Conservation (phyloP, 2,797 vertebrate species). For the Anas capensis region DNA sequence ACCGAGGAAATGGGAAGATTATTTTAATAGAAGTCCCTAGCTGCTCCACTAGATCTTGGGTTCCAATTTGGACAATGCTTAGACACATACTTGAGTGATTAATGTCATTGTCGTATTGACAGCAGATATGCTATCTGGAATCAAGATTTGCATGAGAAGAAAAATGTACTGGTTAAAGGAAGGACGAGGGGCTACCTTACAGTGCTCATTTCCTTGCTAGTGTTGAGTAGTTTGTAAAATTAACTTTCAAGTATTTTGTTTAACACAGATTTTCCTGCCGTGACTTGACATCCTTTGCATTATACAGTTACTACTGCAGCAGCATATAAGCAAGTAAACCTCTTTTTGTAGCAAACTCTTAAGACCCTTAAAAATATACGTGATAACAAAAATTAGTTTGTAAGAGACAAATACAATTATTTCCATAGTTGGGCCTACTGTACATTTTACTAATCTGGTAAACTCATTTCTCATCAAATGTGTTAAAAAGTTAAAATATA, state of each 20-base stretch:
- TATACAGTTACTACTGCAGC: background rate
- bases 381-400: background rate
- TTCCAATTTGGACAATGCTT: background rate
- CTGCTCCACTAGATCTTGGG: background rate
- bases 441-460: background rate
- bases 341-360: background rate
- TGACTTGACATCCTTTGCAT: background rate
- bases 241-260: background rate
- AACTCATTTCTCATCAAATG: slow-evolving; percentile 17
- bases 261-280: background rate
- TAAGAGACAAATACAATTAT: slow-evolving; percentile 3
- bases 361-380: slow-evolving; percentile 25
- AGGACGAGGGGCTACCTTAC: background rate
- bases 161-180: background rate
- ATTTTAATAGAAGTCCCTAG: background rate
- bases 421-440: background rate
- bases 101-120: background rate
- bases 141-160: background rate
- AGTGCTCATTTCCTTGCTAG: background rate
- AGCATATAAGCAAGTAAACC: background rate
- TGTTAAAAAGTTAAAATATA: background rate
- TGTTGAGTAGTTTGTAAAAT: background rate
- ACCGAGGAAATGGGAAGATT: background rate
- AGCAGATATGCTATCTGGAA: background rate
- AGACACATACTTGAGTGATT: background rate